Evolutionary conservation across 1,140 invertebrate genomes (phyloP).

Genomic region (Brachionus paranguensis): DNA sequence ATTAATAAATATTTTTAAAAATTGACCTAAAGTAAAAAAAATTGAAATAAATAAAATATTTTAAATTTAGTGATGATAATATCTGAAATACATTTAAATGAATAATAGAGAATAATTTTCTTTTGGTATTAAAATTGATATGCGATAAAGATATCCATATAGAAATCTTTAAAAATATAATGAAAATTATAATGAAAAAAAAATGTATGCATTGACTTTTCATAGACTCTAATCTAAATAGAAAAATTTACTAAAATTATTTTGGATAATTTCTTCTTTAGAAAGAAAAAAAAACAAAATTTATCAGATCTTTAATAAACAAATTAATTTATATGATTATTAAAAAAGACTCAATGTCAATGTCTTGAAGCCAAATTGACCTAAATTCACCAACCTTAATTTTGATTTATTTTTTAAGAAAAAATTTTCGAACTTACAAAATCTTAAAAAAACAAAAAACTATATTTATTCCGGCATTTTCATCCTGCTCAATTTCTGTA

Average conservation of each 20-base stretch:
- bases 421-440: background rate
- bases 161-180: too few species aligned
- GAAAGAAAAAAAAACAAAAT: background rate
- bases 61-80: too few species aligned
- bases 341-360: background rate
- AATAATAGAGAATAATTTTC: too few species aligned
- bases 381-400: background rate
- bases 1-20: too few species aligned
- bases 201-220: too few species aligned
- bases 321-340: background rate
- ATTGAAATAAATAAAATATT: too few species aligned
- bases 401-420: background rate
- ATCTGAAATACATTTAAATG: too few species aligned
- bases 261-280: background rate
- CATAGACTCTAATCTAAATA: too few species aligned
- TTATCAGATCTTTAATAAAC: background rate
- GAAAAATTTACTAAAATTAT: background rate
- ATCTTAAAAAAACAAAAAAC: background rate
- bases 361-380: background rate
- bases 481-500: conserved; percentile 27
- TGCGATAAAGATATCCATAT: too few species aligned
- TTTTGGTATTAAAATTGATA: too few species aligned
- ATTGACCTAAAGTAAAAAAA: too few species aligned
- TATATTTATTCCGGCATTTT: background rate
- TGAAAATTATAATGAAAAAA: too few species aligned